Conservation (phyloP, 2,888 invertebrate genomes). For the Papilio elwesi region DNA sequence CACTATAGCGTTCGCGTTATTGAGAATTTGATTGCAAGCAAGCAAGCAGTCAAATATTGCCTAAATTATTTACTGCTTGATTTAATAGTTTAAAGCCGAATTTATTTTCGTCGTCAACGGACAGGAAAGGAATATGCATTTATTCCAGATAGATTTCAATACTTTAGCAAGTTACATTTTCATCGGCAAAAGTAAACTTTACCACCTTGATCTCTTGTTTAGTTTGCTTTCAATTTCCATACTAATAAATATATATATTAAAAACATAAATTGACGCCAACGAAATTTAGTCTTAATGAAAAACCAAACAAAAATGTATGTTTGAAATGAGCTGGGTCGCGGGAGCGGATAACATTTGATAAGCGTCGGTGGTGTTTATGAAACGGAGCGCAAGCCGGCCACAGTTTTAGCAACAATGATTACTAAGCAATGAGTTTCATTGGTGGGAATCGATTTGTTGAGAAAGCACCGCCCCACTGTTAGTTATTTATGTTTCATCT, state of each 20-base stretch:
- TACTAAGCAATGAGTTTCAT: constrained; percentile 12
- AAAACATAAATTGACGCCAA: background rate
- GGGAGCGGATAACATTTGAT: constrained; percentile 32
- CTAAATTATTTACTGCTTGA: constrained; percentile 1
- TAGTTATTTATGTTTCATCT: background rate
- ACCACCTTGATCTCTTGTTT: too few relatives aligned
- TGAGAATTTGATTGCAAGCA: background rate
- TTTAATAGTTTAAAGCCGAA: background rate
- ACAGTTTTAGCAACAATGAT: constrained; percentile 23
- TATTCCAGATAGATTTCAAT: background rate
- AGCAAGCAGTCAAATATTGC: constrained; percentile 5
- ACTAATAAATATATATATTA: too few relatives aligned
- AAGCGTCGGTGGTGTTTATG: constrained; percentile 31
- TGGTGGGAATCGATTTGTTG: constrained; percentile 18
- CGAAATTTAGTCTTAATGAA: background rate
- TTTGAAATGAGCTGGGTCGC: constrained; percentile 14
- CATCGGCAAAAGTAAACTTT: background rate
- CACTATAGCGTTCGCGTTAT: background rate
- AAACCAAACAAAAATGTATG: constrained; percentile 16
- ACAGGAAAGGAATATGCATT: background rate
- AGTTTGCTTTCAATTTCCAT: too few relatives aligned
- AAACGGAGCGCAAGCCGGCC: background rate
- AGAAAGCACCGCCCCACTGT: background rate
- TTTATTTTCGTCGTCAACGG: background rate
- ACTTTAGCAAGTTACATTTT: background rate